These are phyloP conservation scores for Drosophila sordidula DNA, from an alignment of 2,888 invertebrate genomes.

Conservation along the genomic window DNA sequence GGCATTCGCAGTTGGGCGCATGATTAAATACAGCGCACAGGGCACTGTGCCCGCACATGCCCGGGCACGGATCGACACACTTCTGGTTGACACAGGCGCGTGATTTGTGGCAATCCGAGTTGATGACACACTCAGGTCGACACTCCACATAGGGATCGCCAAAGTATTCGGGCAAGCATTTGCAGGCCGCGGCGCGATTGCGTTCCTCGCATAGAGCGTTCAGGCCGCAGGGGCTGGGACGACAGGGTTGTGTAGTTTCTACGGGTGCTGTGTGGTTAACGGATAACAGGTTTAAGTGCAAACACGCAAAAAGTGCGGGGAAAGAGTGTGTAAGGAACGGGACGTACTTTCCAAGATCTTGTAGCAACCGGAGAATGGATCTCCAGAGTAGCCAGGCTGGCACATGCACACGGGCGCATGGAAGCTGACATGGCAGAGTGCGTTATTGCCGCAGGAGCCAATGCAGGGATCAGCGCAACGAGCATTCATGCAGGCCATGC, in stretches of 20 bases:
- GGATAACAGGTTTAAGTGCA: constrained; percentile 23
- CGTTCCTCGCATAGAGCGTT: constrained; percentile 89
- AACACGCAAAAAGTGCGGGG: background rate
- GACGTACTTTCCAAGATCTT: constrained; percentile 85
- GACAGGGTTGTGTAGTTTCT: constrained; percentile 87
- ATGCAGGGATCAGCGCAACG: constrained; percentile 88
- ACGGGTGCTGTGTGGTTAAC: constrained; percentile 83
- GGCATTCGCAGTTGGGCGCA: constrained; percentile 88
- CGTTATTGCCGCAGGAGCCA: constrained; percentile 89
- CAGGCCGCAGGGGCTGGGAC: constrained; percentile 89
- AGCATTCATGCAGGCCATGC: constrained; percentile 86
- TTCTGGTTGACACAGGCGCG: constrained; percentile 90
- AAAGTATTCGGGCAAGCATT: constrained; percentile 88
- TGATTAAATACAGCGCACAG: constrained; percentile 89
- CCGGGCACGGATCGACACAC: constrained; percentile 93
- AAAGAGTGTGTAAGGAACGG: background rate
- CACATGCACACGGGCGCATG: constrained; percentile 87
- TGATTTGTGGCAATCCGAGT: constrained; percentile 88
- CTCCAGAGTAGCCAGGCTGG: constrained; percentile 87
- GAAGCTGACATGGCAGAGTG: constrained; percentile 87
- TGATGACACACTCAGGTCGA: constrained; percentile 89
- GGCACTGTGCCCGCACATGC: constrained; percentile 93
- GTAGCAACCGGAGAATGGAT: constrained; percentile 88
- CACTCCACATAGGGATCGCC: constrained; percentile 89
- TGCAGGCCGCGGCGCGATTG: constrained; percentile 88